phyloP scores from a whole-genome alignment of 64 coral and sea anemone genomes.

The Montipora cactus region DNA sequence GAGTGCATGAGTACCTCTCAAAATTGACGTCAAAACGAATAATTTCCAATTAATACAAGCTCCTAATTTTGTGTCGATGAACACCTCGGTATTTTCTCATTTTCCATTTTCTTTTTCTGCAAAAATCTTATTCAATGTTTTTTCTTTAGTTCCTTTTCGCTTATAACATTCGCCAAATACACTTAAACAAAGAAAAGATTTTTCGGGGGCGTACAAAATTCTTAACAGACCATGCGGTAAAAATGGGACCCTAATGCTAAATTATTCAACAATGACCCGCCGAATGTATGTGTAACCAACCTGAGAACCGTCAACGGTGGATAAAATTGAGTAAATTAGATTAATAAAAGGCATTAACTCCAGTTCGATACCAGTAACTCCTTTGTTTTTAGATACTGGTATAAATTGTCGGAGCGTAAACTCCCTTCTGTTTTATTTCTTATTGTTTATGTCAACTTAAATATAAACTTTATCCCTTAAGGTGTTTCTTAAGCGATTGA shows the following conservation, averaged over 20 bases:
- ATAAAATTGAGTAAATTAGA: conserved; percentile 13
- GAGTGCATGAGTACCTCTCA: no score
- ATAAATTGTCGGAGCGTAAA: no score
- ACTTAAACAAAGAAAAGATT: background rate
- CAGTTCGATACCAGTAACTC: background rate
- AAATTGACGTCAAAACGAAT: background rate
- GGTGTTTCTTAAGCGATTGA: background rate
- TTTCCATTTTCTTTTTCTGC: background rate
- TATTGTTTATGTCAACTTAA: background rate
- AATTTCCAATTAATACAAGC: background rate
- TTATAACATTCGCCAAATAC: background rate
- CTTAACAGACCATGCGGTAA: conserved; percentile 4
- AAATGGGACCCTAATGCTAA: background rate
- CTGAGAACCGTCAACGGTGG: background rate
- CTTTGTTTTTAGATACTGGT: no score
- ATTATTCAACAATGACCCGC: conserved; percentile 8
- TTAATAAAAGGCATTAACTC: conserved; percentile 1
- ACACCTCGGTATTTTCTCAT: background rate
- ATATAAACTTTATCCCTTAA: background rate
- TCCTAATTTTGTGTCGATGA: background rate
- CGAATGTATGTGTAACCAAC: conserved; percentile 2
- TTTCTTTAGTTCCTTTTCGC: background rate
- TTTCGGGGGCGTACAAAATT: background rate
- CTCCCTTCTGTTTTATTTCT: background rate
- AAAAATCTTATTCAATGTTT: background rate